phyloP scores from a whole-genome alignment of 2,113 vertebrate species.

The Coreoperca whiteheadi region DNA sequence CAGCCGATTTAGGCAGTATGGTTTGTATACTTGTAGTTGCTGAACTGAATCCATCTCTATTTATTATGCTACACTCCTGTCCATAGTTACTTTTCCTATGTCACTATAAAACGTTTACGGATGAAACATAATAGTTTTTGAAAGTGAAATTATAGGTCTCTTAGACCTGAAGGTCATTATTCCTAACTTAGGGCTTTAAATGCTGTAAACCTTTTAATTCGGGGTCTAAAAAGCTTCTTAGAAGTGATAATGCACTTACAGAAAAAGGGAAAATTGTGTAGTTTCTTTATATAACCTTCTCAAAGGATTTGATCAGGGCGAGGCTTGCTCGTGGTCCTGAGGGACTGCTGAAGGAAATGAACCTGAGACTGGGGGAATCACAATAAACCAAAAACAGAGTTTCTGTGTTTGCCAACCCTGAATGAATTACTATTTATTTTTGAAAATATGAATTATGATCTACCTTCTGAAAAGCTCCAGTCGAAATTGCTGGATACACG shows the following conservation, averaged over 20 bases:
- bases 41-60: no score
- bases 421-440: neutral
- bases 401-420: neutral
- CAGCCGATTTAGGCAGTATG: no score
- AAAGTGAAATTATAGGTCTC: no score
- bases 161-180: conserved; percentile 6
- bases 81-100: neutral
- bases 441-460: neutral
- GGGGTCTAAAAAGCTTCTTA: neutral
- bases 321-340: neutral
- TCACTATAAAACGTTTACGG: neutral
- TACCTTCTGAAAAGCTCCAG: neutral
- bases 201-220: neutral
- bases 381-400: neutral
- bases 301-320: neutral
- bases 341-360: neutral
- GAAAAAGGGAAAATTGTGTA: neutral
- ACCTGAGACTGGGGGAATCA: neutral
- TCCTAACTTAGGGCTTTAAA: conserved; percentile 5
- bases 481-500: neutral
- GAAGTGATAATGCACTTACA: neutral
- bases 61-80: no score
- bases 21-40: no score
- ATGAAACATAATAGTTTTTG: no score
- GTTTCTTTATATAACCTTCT: neutral